phyloP scores from a whole-genome alignment of 2,888 invertebrate genomes.

The Alentia gelatinosa region DNA sequence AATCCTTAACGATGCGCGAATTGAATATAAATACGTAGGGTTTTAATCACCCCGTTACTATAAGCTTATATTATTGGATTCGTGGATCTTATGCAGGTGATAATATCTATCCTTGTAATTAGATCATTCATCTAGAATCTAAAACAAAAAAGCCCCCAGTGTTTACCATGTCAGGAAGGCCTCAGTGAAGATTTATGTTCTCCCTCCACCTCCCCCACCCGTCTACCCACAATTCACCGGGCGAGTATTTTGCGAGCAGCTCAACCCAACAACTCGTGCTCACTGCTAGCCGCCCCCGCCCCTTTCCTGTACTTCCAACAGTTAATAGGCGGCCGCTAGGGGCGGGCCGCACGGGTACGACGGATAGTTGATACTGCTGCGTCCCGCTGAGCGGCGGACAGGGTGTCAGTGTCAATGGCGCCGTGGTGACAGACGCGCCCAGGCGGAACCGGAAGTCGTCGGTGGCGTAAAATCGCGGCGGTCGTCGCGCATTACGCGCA shows the following conservation, averaged over 20 bases:
- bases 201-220: neutral
- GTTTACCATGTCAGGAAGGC: too few relatives aligned
- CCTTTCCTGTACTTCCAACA: too few relatives aligned
- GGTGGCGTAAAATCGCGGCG: neutral
- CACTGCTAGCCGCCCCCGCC: neutral
- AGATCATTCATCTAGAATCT: too few relatives aligned
- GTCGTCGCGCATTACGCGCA: neutral
- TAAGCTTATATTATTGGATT: too few relatives aligned
- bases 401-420: neutral
- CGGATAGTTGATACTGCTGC: neutral
- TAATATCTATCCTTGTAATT: too few relatives aligned
- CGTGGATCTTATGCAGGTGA: too few relatives aligned
- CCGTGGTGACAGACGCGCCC: neutral
- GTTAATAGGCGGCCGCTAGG: neutral
- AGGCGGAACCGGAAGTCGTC: conserved; percentile 12
- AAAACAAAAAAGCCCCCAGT: too few relatives aligned
- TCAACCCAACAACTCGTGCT: neutral
- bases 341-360: neutral
- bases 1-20: too few relatives aligned
- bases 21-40: too few relatives aligned
- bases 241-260: too few relatives aligned
- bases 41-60: too few relatives aligned
- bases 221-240: neutral
- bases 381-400: neutral
- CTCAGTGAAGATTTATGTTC: too few relatives aligned